Base-by-base conservation (phyloP, 2,888 invertebrate species). In the Pemphredon lugubris region DNA sequence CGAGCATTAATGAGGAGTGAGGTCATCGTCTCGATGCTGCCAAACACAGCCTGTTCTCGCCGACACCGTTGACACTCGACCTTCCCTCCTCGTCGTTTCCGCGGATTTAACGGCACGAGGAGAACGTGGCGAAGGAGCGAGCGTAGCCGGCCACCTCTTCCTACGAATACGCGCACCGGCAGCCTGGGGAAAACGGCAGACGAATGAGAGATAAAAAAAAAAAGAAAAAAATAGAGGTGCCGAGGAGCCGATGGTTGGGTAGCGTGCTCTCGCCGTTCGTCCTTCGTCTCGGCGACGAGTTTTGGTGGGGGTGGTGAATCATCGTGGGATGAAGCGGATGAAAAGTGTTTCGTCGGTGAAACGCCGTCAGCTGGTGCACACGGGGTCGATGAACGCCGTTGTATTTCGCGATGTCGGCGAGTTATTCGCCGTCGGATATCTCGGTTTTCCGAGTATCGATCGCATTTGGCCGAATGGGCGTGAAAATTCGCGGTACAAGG, bases 11-110 rank as follows among this genome's bases (percentile, higher is more conserved):
- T 60, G 67, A 77, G 69, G 59, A 66, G 69, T 73, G 77, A 77
- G 76, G 73, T 76, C 76, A 76, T 76, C 77, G 76, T 61, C 66
- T 76, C 68, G 45, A 6, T 39, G 73, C 54, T 69, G 66, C 73
- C 76, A 73, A 73, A 77, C 69, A 67, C 60, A 75, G 34, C 4
- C 20, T 37, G 3, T 48, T 40, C 39, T 4, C n/a, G n/a, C 13
- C 16, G 39, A 16, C 16, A 40, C 39, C 16, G 16, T 40, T 13
- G 39, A 40, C 39, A 40, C 39, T 11, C 44, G 21, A 44, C 44
- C 44, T 20, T 44, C 21, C 21, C n/a, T 13, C 16, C 3, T 16
- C 40, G 40, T 37, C 18, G 16, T 40, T 40, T 34, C 26, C 26
- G 26, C 26, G 26, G 26, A 3, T 26, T 26, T 5, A 26, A 26